phyloP scores from a whole-genome alignment of 1,140 invertebrate genomes.

The Sarcophaga peregrina region DNA sequence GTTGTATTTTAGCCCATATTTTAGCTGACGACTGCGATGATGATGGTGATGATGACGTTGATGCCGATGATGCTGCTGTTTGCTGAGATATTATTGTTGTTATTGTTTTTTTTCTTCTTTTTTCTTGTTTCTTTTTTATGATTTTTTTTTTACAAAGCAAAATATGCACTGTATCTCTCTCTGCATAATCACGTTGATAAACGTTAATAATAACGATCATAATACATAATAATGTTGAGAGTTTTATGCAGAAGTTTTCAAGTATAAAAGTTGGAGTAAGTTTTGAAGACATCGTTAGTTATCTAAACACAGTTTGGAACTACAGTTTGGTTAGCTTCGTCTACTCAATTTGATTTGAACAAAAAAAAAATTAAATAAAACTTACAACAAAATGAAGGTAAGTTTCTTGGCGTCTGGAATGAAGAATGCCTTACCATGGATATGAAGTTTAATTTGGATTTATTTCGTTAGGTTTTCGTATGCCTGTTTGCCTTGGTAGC shows the following conservation, averaged over 20 bases:
- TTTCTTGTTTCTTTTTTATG: too few species aligned
- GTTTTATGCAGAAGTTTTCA: background rate
- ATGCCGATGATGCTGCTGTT: slow-evolving; percentile 12
- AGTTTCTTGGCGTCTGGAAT: background rate
- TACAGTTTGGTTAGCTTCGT: slow-evolving; percentile 46
- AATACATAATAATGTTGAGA: background rate
- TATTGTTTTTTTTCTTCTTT: too few species aligned
- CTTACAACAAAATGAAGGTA: slow-evolving; percentile 48
- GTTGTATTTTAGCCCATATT: slow-evolving; percentile 19
- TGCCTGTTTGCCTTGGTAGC: slow-evolving; percentile 46
- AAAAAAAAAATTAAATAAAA: slow-evolving; percentile 33
- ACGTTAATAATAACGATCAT: background rate
- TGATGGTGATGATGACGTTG: background rate
- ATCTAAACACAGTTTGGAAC: slow-evolving; percentile 42
- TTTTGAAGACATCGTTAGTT: slow-evolving; percentile 41
- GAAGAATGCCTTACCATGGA: background rate
- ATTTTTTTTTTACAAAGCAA: background rate
- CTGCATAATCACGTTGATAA: background rate
- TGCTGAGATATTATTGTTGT: background rate
- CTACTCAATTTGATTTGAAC: slow-evolving; percentile 39
- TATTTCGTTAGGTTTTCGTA: slow-evolving; percentile 43
- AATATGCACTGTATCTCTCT: slow-evolving; percentile 10
- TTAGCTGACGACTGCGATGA: background rate
- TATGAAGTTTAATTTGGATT: background rate
- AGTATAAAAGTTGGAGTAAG: slow-evolving; percentile 44